These are phyloP conservation scores for Marasmarcha lunaedactyla DNA, from an alignment of 2,888 invertebrate genomes.

Conservation along the genomic window DNA sequence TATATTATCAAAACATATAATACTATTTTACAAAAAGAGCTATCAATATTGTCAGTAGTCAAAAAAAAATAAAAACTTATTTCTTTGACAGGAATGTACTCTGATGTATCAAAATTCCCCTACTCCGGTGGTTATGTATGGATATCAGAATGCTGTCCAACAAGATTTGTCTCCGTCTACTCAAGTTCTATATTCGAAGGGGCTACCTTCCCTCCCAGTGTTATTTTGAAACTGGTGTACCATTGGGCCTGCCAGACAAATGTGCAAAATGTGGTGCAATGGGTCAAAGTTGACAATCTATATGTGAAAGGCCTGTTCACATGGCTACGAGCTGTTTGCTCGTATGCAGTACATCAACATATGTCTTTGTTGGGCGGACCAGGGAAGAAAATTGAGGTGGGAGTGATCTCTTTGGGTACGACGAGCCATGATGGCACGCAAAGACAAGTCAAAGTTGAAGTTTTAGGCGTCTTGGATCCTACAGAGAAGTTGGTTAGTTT, in stretches of 20 bases:
- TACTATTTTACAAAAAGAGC: too few relatives aligned
- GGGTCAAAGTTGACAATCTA: constrained; percentile 78
- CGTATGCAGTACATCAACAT: constrained; percentile 84
- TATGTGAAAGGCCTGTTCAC: constrained; percentile 74
- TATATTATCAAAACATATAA: too few relatives aligned
- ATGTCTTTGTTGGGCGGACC: constrained; percentile 79
- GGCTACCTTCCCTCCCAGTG: constrained; percentile 85
- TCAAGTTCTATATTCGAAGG: constrained; percentile 89
- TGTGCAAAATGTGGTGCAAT: constrained; percentile 88
- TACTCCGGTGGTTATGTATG: constrained; percentile 92
- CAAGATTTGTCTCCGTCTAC: constrained; percentile 87
- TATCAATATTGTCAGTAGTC: too few relatives aligned
- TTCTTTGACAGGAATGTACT: constrained; percentile 78
- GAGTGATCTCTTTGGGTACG: constrained; percentile 89
- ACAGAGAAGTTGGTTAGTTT: constrained; percentile 71
- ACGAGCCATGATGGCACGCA: constrained; percentile 83
- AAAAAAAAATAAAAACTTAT: too few relatives aligned
- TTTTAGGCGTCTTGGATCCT: constrained; percentile 84
- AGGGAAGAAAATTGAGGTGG: constrained; percentile 80
- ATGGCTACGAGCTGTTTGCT: constrained; percentile 78
- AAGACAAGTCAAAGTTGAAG: constrained; percentile 88
- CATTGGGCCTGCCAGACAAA: constrained; percentile 94
- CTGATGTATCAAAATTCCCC: constrained; percentile 86
- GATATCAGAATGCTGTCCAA: constrained; percentile 90
- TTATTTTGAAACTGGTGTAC: constrained; percentile 85